These are phyloP conservation scores for Netelia melanura DNA, from an alignment of 2,888 invertebrate genomes.

Conservation along the genomic window DNA sequence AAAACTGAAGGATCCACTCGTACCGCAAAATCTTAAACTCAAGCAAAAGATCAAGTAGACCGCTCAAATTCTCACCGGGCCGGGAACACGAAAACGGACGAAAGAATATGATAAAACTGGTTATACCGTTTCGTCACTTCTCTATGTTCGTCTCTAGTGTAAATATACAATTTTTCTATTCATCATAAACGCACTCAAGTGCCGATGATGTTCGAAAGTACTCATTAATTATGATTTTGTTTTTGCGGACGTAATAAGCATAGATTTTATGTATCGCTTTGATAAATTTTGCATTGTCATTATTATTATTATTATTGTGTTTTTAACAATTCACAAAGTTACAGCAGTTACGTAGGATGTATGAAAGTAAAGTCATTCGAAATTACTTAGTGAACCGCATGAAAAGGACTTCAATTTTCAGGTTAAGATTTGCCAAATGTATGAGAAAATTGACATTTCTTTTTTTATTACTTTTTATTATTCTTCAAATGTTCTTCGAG, in stretches of 20 bases:
- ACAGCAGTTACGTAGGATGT: too few relatives aligned
- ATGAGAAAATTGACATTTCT: neutral
- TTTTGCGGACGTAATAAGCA: constrained; percentile 12
- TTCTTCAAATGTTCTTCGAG: constrained; percentile 16
- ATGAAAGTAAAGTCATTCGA: neutral
- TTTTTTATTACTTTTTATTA: constrained; percentile 26
- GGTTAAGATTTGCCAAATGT: neutral
- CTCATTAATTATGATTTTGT: neutral
- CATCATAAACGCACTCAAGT: neutral
- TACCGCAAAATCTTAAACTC: constrained; percentile 31
- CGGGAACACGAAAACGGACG: neutral
- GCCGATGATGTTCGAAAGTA: neutral
- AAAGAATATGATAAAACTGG: neutral
- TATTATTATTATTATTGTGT: neutral
- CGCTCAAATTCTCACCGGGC: neutral
- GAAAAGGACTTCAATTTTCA: neutral
- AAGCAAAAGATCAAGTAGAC: constrained; percentile 22
- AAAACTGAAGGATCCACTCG: constrained; percentile 46
- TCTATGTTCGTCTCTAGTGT: constrained; percentile 9
- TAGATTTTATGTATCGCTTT: neutral
- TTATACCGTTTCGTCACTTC: neutral
- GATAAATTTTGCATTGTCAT: constrained; percentile 17
- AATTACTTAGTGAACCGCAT: neutral
- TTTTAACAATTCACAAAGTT: neutral
- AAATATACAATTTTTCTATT: constrained; percentile 8